These are phyloP conservation scores for Dichetophora obliterata DNA, from an alignment of 2,888 invertebrate genomes.

Conservation along the genomic window DNA sequence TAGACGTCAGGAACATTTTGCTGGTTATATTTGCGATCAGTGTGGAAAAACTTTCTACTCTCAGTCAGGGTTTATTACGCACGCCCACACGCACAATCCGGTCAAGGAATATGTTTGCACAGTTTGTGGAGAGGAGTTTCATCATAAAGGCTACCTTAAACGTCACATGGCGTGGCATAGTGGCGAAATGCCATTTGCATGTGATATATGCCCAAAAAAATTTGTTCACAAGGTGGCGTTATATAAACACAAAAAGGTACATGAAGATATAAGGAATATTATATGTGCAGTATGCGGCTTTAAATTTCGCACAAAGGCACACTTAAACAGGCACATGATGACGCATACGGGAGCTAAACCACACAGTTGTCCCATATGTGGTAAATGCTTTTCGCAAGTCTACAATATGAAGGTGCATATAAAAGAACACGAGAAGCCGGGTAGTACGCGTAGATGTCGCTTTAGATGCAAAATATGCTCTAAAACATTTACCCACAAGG, in stretches of 20 bases:
- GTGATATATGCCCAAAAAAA: slow-evolving; percentile 56
- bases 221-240: slow-evolving; percentile 60
- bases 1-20: slow-evolving; percentile 56
- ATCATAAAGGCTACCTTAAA: slow-evolving; percentile 55
- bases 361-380: slow-evolving; percentile 56
- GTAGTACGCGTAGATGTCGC: slow-evolving; percentile 56
- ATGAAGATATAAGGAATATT: slow-evolving; percentile 59
- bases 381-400: slow-evolving; percentile 59
- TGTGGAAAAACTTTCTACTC: slow-evolving; percentile 58
- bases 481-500: slow-evolving; percentile 58
- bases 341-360: slow-evolving; percentile 69
- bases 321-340: slow-evolving; percentile 70
- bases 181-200: slow-evolving; percentile 58
- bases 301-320: slow-evolving; percentile 70
- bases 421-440: slow-evolving; percentile 57
- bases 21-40: slow-evolving; percentile 59
- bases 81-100: slow-evolving; percentile 56
- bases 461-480: slow-evolving; percentile 57
- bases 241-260: slow-evolving; percentile 59
- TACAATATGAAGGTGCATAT: slow-evolving; percentile 60
- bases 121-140: slow-evolving; percentile 57
- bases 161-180: slow-evolving; percentile 61
- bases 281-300: slow-evolving; percentile 66
- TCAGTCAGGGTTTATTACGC: slow-evolving; percentile 56
- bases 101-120: slow-evolving; percentile 59